phyloP scores from a whole-genome alignment of 2,888 invertebrate species.

The Thumatha senex region DNA sequence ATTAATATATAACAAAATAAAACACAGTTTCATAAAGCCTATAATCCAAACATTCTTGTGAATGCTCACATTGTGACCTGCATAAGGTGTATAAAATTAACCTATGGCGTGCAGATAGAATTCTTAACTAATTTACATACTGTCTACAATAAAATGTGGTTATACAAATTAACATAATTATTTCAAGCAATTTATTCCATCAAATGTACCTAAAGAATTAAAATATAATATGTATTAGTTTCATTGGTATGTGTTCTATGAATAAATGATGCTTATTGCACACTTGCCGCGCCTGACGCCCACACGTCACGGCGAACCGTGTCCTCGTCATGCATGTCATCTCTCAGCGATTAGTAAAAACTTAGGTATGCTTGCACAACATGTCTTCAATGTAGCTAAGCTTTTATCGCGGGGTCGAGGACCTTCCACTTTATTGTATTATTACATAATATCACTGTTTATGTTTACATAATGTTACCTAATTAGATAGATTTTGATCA shows the following conservation, averaged over 20 bases:
- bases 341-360: conserved; percentile 28
- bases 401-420: conserved; percentile 33
- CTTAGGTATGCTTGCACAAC: conserved; percentile 35
- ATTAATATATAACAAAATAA: no score
- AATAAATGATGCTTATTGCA: conserved; percentile 33
- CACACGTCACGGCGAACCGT: conserved; percentile 19
- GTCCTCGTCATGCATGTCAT: conserved; percentile 25
- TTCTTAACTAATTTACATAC: background rate
- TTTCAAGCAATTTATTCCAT: conserved; percentile 31
- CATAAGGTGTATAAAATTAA: background rate
- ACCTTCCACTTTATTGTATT: conserved; percentile 26
- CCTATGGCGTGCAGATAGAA: background rate
- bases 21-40: no score
- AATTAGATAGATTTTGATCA: conserved; percentile 36
- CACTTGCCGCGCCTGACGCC: conserved; percentile 31
- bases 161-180: conserved; percentile 33
- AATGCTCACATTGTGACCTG: no score
- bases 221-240: conserved; percentile 35
- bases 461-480: conserved; percentile 36
- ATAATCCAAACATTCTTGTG: no score
- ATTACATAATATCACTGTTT: conserved; percentile 33
- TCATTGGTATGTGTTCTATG: conserved; percentile 25
- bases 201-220: conserved; percentile 23
- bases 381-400: conserved; percentile 21
- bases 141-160: background rate